Conservation (phyloP, 1,140 invertebrate genomes). For the Procambarus clarkii region DNA sequence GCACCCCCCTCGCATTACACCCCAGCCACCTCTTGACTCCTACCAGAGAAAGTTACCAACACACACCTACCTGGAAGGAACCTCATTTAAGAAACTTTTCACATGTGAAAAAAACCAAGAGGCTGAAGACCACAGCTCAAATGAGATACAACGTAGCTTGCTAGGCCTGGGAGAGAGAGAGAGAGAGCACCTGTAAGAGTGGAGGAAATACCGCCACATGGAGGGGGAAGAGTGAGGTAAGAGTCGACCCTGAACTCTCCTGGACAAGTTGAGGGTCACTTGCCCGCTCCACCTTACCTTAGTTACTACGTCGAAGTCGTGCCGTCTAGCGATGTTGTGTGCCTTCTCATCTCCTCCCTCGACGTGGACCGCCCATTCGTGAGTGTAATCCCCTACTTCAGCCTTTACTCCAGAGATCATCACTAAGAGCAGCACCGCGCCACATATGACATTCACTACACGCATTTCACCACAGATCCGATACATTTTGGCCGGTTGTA, state of each 20-base stretch:
- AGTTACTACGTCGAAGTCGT: constrained; percentile 70
- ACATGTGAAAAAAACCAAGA: too few species aligned
- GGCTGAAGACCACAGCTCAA: too few species aligned
- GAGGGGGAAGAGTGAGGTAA: neutral
- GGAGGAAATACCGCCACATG: neutral
- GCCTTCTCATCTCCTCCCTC: constrained; percentile 64
- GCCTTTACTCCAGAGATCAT: constrained; percentile 22
- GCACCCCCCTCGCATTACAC: neutral
- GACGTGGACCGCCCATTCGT: constrained; percentile 54
- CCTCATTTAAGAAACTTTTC: too few species aligned
- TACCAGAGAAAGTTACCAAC: too few species aligned
- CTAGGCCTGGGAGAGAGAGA: too few species aligned
- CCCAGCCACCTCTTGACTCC: neutral
- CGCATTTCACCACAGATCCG: constrained; percentile 1
- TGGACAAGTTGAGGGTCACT: neutral
- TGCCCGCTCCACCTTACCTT: constrained; percentile 55
- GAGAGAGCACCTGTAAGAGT: neutral
- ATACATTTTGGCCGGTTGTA: constrained; percentile 1
- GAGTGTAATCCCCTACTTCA: constrained; percentile 60
- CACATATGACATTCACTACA: constrained; percentile 30
- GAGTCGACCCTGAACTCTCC: neutral
- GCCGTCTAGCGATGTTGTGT: constrained; percentile 59
- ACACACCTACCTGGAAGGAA: too few species aligned
- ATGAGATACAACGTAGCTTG: too few species aligned
- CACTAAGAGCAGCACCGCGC: constrained; percentile 19